A percentile compares a stretch with the other conserved stretches of the same genome.
Conservation (phyloP, 2,797 vertebrate species). For the Lophius americanus region DNA sequence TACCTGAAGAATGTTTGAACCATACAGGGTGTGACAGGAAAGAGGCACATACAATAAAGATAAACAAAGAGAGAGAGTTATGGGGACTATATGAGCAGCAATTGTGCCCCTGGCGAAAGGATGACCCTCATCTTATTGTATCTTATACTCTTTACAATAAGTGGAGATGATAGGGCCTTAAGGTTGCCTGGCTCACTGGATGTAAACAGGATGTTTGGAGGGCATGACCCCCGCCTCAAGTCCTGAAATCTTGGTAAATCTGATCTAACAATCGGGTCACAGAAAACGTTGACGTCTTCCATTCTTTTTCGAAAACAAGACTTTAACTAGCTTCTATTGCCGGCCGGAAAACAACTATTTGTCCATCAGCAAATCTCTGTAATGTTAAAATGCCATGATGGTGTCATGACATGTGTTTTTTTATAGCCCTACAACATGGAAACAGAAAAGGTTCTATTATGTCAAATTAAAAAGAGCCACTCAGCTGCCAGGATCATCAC, state of each 20-base stretch:
- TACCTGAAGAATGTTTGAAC: neutral
- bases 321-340: constrained; percentile 7
- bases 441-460: constrained; percentile 1
- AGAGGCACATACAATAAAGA: constrained; percentile 4
- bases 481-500: constrained; percentile 26
- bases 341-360: neutral
- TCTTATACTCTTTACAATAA: constrained; percentile 16
- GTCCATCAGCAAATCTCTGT: constrained; percentile 6
- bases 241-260: constrained; percentile 19
- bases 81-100: constrained; percentile 5
- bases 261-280: constrained; percentile 30
- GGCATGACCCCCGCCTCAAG: neutral
- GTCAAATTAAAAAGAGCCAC: constrained; percentile 19
- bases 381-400: constrained; percentile 14
- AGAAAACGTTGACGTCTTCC: constrained; percentile 24
- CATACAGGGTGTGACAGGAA: constrained; percentile 14
- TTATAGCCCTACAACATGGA: constrained; percentile 6
- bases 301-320: constrained; percentile 27
- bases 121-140: constrained; percentile 21
- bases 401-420: constrained; percentile 15
- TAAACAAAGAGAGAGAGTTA: neutral
- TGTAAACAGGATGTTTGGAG: constrained; percentile 18
- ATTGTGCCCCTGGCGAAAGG: constrained; percentile 25
- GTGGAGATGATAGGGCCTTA: constrained; percentile 36
- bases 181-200: constrained; percentile 25